Conservation (phyloP, 2,888 invertebrate species). For the Lasioglossum marginatum region DNA sequence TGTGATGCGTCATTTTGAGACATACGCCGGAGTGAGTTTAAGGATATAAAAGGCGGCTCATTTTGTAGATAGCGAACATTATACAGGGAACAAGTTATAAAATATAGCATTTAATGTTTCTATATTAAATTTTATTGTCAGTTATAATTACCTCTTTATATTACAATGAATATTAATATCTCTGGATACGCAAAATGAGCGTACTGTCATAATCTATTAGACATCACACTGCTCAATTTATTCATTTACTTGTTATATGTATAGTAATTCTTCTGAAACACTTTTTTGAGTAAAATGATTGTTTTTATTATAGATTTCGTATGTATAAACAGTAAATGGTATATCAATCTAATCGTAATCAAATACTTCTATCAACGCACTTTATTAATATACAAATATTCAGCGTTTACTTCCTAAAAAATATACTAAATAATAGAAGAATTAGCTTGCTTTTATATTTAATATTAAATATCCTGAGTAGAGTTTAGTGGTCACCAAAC, state of each 20-base stretch:
- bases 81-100: not conserved
- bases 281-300: not conserved
- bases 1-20: too few relatives aligned
- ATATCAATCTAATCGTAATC: not conserved
- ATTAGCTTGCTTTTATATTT: not conserved
- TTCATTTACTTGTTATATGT: not conserved
- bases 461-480: slow-evolving; percentile 1
- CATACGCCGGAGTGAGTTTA: too few relatives aligned
- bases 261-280: not conserved
- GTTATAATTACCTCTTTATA: not conserved
- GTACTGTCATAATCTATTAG: not conserved
- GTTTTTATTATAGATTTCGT: not conserved
- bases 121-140: not conserved
- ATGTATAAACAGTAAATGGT: not conserved
- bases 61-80: not conserved
- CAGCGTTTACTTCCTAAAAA: not conserved
- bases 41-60: too few relatives aligned
- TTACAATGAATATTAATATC: slow-evolving; percentile 3
- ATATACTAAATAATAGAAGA: not conserved
- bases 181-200: not conserved
- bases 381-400: not conserved
- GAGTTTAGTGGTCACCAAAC: slow-evolving; percentile 2
- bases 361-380: not conserved
- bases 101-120: not conserved
- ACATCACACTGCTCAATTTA: not conserved